phyloP scores from a whole-genome alignment of 2,888 invertebrate genomes.

The Pseudoips prasinana region DNA sequence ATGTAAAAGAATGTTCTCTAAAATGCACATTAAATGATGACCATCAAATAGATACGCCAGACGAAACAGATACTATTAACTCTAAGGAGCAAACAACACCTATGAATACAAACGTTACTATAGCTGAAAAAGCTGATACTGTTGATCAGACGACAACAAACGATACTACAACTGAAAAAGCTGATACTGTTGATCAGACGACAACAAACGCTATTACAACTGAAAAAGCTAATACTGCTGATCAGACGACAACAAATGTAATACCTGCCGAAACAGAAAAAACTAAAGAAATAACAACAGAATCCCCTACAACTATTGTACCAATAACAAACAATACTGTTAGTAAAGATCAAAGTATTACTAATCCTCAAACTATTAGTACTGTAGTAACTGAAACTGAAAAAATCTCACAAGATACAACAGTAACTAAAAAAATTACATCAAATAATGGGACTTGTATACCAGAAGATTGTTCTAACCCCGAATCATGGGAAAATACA shows the following conservation, averaged over 20 bases:
- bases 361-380: too few species aligned
- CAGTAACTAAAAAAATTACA: too few species aligned
- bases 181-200: constrained; percentile 1
- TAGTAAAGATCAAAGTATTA: too few species aligned
- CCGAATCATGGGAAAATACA: constrained; percentile 68
- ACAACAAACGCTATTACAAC: background rate
- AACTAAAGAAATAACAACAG: background rate
- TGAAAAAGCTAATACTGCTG: too few species aligned
- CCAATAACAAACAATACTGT: too few species aligned
- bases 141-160: background rate
- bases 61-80: too few species aligned
- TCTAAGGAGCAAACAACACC: background rate
- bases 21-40: constrained; percentile 11
- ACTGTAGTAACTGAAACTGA: too few species aligned
- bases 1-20: constrained; percentile 13
- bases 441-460: too few species aligned
- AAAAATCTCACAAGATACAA: too few species aligned
- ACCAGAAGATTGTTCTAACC: constrained; percentile 50
- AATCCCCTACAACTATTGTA: background rate
- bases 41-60: too few species aligned
- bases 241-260: too few species aligned
- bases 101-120: constrained; percentile 1
- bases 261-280: background rate
- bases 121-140: constrained; percentile 11
- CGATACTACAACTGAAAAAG: constrained; percentile 6